phyloP scores from a whole-genome alignment of 2,113 vertebrate species.

The Agapornis roseicollis region DNA sequence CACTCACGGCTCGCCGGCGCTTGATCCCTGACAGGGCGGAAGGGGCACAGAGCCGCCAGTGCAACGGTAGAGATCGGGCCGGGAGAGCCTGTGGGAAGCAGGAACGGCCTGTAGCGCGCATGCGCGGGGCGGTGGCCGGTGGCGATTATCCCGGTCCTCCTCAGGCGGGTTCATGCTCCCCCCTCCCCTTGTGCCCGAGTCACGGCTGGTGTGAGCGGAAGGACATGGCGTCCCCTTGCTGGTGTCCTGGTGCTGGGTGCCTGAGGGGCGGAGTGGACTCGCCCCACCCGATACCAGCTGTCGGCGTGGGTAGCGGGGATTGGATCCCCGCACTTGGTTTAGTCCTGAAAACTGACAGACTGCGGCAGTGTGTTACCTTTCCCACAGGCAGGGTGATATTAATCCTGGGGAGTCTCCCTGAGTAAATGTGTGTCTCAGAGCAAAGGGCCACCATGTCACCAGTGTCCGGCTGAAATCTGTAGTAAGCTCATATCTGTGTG shows the following conservation, averaged over 20 bases:
- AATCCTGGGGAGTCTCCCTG: not conserved
- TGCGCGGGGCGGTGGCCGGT: not conserved
- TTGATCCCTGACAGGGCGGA: not conserved
- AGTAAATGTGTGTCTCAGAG: not conserved
- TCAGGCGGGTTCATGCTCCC: not conserved
- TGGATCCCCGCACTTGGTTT: not conserved
- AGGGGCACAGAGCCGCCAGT: too few species aligned
- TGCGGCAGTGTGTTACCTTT: constrained; percentile 66
- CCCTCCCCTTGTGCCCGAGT: too few species aligned
- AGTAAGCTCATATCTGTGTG: rapidly evolving
- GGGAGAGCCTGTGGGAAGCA: not conserved
- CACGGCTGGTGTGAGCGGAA: not conserved
- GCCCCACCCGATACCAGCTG: rapidly evolving
- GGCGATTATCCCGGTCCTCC: not conserved
- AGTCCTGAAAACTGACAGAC: constrained; percentile 44
- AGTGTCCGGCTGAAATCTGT: not conserved
- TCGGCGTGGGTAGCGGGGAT: not conserved
- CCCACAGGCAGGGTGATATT: constrained; percentile 65
- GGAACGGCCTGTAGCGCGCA: not conserved
- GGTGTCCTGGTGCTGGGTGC: not conserved
- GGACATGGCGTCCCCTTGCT: not conserved
- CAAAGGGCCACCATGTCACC: not conserved
- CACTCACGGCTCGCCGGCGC: not conserved
- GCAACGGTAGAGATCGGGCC: not conserved
- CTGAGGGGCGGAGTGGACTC: not conserved